These are phyloP conservation scores for Sceloporus tristichus DNA, from an alignment of 2,113 vertebrate species.

Conservation along the genomic window DNA sequence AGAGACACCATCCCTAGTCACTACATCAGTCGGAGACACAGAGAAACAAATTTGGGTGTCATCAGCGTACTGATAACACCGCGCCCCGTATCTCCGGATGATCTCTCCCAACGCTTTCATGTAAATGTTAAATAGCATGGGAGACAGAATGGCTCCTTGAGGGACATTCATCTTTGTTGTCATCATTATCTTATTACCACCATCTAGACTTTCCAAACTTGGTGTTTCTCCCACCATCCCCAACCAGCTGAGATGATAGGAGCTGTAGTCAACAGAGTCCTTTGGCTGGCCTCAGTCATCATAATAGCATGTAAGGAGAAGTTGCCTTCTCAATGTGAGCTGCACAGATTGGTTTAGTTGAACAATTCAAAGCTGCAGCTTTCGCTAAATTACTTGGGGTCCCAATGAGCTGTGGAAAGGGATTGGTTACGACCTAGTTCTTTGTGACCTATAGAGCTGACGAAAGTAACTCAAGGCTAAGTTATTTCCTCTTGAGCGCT, in stretches of 20 bases:
- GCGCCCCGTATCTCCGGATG: too few relatives aligned
- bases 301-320: neutral
- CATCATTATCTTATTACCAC: too few relatives aligned
- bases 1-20: too few relatives aligned
- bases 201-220: too few relatives aligned
- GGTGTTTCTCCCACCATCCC: neutral
- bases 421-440: slow-evolving; percentile 73
- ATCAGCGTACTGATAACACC: too few relatives aligned
- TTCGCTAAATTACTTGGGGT: slow-evolving; percentile 69
- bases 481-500: slow-evolving; percentile 75
- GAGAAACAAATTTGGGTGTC: too few relatives aligned
- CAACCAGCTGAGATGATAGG: neutral
- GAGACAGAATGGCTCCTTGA: too few relatives aligned
- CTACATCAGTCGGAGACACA: too few relatives aligned
- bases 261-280: neutral
- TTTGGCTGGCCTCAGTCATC: neutral
- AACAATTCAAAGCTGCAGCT: slow-evolving; percentile 54
- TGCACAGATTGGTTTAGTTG: slow-evolving; percentile 43
- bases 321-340: neutral
- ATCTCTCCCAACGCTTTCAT: too few relatives aligned
- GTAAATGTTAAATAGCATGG: too few relatives aligned
- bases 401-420: slow-evolving; percentile 67
- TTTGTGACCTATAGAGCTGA: slow-evolving; percentile 73
- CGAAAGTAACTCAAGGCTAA: slow-evolving; percentile 74
- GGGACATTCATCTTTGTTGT: too few relatives aligned